phyloP scores from a whole-genome alignment of 2,888 invertebrate genomes.

The Thysanoteuthis rhombus region DNA sequence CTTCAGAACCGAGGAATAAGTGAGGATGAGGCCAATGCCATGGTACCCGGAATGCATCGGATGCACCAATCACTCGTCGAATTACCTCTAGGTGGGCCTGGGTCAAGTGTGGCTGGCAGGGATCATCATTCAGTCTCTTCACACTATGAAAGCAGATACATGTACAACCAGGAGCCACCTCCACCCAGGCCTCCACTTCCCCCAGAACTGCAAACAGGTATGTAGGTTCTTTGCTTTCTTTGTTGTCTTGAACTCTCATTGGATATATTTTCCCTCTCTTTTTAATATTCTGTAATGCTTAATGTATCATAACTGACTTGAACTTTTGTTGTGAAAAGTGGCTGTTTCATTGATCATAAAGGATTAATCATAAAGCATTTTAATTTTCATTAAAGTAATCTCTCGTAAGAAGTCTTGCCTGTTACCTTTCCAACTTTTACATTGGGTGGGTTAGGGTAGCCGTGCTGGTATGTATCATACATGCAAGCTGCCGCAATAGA shows the following conservation, averaged over 20 bases:
- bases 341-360: no score
- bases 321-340: no score
- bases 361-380: no score
- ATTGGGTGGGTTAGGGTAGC: no score
- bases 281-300: not conserved
- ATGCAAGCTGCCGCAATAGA: no score
- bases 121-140: slow-evolving; percentile 46
- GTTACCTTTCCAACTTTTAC: no score
- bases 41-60: slow-evolving; percentile 12
- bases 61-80: not conserved
- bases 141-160: slow-evolving; percentile 54
- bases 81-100: slow-evolving; percentile 23
- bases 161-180: slow-evolving; percentile 56
- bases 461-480: no score
- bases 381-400: no score
- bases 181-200: slow-evolving; percentile 55
- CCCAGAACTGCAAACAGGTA: slow-evolving; percentile 46
- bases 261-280: not conserved
- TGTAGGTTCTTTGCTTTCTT: not conserved
- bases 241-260: not conserved
- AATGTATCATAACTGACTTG: no score
- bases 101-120: slow-evolving; percentile 44
- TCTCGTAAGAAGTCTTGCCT: no score
- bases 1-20: slow-evolving; percentile 29
- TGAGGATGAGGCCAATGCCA: slow-evolving; percentile 18